phyloP scores from a whole-genome alignment of 2,888 invertebrate genomes.

The Ophioninae sp. region DNA sequence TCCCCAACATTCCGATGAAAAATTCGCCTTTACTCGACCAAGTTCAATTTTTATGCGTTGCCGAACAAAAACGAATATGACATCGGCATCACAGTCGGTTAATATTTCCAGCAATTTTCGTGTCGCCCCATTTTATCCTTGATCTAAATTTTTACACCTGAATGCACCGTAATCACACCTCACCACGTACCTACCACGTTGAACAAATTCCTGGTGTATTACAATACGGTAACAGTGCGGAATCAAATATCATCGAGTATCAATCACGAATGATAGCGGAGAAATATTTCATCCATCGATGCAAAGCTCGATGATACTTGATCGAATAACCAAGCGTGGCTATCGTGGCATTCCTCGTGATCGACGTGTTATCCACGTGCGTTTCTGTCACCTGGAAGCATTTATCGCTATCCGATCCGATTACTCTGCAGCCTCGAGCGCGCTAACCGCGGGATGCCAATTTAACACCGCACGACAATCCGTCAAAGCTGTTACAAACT shows the following conservation, averaged over 20 bases:
- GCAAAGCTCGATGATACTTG: conserved; percentile 24
- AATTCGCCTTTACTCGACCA: no score
- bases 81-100: not conserved
- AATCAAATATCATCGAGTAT: conserved; percentile 10
- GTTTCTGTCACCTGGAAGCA: conserved; percentile 27
- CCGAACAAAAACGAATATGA: not conserved
- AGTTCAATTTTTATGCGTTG: no score
- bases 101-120: conserved; percentile 1
- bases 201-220: conserved; percentile 23
- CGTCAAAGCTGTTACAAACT: conserved; percentile 16
- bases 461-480: conserved; percentile 40
- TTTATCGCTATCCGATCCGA: conserved; percentile 49
- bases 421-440: conserved; percentile 50
- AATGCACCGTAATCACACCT: conserved; percentile 11
- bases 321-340: conserved; percentile 23
- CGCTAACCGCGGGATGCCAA: conserved; percentile 51
- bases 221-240: conserved; percentile 11
- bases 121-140: not conserved
- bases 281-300: conserved; percentile 32
- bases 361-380: conserved; percentile 30
- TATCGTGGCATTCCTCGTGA: conserved; percentile 41
- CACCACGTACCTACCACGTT: conserved; percentile 1
- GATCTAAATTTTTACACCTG: not conserved
- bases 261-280: conserved; percentile 13
- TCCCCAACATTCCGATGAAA: no score